Base-by-base conservation (phyloP, 2,797 vertebrate genomes). In the Aldrovandia affinis region DNA sequence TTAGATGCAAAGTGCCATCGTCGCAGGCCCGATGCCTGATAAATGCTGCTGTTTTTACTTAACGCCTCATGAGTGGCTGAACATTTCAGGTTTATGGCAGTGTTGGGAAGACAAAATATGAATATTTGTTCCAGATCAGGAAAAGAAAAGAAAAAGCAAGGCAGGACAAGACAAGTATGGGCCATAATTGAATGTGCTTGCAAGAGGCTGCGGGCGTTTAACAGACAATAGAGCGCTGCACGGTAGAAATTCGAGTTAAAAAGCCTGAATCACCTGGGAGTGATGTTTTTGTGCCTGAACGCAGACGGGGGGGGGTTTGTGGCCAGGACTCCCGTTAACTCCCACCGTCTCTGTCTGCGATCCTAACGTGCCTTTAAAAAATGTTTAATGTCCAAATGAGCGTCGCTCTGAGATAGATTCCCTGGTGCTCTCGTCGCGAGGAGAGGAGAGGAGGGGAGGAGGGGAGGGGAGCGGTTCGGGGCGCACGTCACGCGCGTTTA, bases 341-440 rank as follows among this genome's bases (percentile, higher is more conserved):
- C 73, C 44, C 18, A 33, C 68, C 7, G 15, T 20, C 36, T 18
- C 59, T 83, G 57, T 84, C 83, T 77, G 52, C 44, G 39, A 83
- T 78, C 63, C 22, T 63, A 82, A 57, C 39, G 52, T 47, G 61
- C 59, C 30, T 47, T 70, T n/a, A n/a, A n/a, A n/a, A n/a, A n/a
- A n/a, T n/a, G n/a, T 83, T 84, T 28, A 78, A 59, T 80, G 80
- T 68, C 78, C 50, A 47, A 77, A 52, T 14, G 2, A 85, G 78
- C 52, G 39, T 55, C 36, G 36, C 20, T 22, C 77, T 77, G 30
- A 20, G 47, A 52, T 39, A 20, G 47, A 52, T 39, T 65, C 42
- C 18, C 75, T 78, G 80, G 50, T 33, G 52, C 47, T 54, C 65
- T 81, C n/a, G n/a, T n/a, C n/a, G n/a, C n/a, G n/a, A n/a, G n/a